These are phyloP conservation scores for Cavia aperea DNA, from an alignment of 2,113 vertebrate species.

Conservation along the genomic window DNA sequence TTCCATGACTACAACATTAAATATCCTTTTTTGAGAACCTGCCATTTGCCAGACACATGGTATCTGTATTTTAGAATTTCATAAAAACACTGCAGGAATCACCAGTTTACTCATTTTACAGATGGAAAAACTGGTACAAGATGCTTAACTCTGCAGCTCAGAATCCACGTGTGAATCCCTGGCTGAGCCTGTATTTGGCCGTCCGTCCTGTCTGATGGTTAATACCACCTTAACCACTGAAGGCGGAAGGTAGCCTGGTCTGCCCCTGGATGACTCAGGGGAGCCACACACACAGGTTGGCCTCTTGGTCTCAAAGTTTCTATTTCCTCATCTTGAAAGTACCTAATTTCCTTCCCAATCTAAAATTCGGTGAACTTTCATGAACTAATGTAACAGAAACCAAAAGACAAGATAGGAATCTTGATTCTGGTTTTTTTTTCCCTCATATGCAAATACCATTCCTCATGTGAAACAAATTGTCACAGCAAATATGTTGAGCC, in stretches of 20 bases:
- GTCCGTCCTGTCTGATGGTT: background rate
- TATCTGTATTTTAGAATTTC: background rate
- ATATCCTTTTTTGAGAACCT: background rate
- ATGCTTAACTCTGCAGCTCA: background rate
- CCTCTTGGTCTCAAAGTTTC: conserved; percentile 10
- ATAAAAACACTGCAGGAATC: background rate
- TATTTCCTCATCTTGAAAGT: conserved; percentile 51
- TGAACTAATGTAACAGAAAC: conserved; percentile 65
- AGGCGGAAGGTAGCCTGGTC: background rate
- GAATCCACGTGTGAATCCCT: background rate
- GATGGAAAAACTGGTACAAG: background rate
- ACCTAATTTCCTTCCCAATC: conserved; percentile 52
- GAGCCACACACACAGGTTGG: background rate
- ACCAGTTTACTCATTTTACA: background rate
- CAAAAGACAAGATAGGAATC: conserved; percentile 69
- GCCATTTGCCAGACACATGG: background rate
- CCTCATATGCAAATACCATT: conserved; percentile 71
- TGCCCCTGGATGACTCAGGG: background rate
- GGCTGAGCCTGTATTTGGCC: background rate
- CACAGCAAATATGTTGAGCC: conserved; percentile 74
- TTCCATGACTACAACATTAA: background rate
- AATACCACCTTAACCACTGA: background rate
- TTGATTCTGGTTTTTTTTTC: conserved; percentile 36
- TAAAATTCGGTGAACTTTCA: conserved; percentile 59
- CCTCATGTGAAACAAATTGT: conserved; percentile 68